Percentiles rank a stretch among this genome's conserved stretches.
phyloP scores from a whole-genome alignment of 1,140 invertebrate genomes.

The Drusus annulatus region DNA sequence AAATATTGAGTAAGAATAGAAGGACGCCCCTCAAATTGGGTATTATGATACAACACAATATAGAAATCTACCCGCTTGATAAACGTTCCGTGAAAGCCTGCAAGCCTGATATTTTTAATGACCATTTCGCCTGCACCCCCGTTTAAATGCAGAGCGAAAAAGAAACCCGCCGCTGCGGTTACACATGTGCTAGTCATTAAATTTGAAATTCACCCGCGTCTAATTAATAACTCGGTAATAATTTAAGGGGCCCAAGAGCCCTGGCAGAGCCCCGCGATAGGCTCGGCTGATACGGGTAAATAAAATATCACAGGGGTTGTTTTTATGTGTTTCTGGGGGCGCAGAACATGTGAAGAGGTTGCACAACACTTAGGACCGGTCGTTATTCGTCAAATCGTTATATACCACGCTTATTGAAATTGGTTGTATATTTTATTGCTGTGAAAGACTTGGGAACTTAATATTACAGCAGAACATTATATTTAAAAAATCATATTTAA shows the following conservation, averaged over 20 bases:
- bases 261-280: neutral
- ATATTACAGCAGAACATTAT: too few relatives aligned
- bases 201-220: neutral
- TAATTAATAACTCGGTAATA: conserved; percentile 35
- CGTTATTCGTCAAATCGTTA: too few relatives aligned
- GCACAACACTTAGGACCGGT: too few relatives aligned
- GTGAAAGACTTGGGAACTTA: too few relatives aligned
- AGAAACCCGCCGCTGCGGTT: neutral
- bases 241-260: conserved; percentile 18
- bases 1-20: too few relatives aligned
- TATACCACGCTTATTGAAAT: too few relatives aligned
- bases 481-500: too few relatives aligned
- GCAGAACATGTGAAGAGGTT: too few relatives aligned
- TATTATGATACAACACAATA: neutral
- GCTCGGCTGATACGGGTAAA: conserved; percentile 27
- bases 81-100: neutral
- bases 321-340: too few relatives aligned
- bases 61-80: neutral
- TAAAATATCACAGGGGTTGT: neutral
- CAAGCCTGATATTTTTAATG: neutral
- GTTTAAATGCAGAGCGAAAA: neutral
- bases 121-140: neutral
- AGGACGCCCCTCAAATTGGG: too few relatives aligned
- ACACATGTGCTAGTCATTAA: conserved; percentile 20
- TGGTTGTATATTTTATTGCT: too few relatives aligned